Percentiles rank a stretch among this genome's conserved stretches.
phyloP scores from a whole-genome alignment of 2,888 invertebrate genomes.

The Melanophora roralis region DNA sequence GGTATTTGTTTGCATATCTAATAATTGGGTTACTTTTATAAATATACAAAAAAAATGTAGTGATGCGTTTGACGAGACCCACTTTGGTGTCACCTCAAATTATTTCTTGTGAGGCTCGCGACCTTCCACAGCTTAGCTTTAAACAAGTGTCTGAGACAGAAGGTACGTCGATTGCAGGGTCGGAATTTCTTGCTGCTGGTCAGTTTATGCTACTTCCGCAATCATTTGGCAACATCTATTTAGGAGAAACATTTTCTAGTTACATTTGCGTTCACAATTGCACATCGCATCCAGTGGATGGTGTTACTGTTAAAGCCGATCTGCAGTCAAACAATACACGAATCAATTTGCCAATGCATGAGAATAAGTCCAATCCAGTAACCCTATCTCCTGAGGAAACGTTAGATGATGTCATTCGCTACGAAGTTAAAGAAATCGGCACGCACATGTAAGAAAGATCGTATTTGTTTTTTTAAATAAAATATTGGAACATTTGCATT shows the following conservation, averaged over 20 bases:
- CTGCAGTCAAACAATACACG: slow-evolving; percentile 94
- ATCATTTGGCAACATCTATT: slow-evolving; percentile 97
- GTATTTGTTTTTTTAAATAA: not conserved
- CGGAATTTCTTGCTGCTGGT: slow-evolving; percentile 86
- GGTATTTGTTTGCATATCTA: slow-evolving; percentile 64
- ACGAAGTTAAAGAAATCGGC: slow-evolving; percentile 99
- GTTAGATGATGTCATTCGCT: slow-evolving; percentile 96
- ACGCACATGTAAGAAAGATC: slow-evolving; percentile 89
- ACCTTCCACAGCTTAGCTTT: slow-evolving; percentile 89
- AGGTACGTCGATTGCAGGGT: slow-evolving; percentile 87
- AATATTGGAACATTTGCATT: not conserved
- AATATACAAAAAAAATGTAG: no score
- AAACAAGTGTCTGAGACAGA: slow-evolving; percentile 86
- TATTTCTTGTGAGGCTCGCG: slow-evolving; percentile 89
- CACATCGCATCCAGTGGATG: slow-evolving; percentile 84
- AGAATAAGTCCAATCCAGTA: slow-evolving; percentile 81
- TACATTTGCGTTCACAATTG: slow-evolving; percentile 98
- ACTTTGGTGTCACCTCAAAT: slow-evolving; percentile 89
- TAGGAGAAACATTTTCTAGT: slow-evolving; percentile 97
- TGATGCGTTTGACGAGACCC: slow-evolving; percentile 96
- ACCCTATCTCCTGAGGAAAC: slow-evolving; percentile 87
- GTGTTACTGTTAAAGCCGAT: slow-evolving; percentile 84
- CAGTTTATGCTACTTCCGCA: slow-evolving; percentile 95
- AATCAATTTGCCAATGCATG: slow-evolving; percentile 87
- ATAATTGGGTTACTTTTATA: not conserved